A percentile compares a stretch with the other conserved stretches of the same genome.
Conservation (phyloP, 1,140 invertebrate genomes). For the Pteromalus puparum region DNA sequence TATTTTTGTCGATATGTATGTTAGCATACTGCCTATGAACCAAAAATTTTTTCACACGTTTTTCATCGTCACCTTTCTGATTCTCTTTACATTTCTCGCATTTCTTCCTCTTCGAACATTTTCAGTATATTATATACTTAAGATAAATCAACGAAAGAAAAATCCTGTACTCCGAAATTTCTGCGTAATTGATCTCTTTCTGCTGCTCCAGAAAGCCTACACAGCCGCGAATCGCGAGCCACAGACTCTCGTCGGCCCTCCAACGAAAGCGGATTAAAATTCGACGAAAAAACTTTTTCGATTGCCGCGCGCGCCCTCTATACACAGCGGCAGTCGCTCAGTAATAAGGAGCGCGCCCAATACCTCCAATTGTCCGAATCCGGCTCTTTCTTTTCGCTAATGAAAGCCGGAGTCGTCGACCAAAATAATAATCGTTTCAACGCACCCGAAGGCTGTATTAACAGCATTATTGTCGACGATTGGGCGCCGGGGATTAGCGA, state of each 20-base stretch:
- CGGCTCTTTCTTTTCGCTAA: neutral
- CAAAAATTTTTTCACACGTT: neutral
- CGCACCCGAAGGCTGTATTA: neutral
- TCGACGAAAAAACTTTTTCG: neutral
- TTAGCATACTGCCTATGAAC: neutral
- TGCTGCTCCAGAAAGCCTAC: too few relatives aligned
- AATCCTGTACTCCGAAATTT: too few relatives aligned
- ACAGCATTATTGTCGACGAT: neutral
- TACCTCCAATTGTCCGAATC: neutral
- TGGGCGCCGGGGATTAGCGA: conserved; percentile 5
- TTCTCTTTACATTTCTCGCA: too few relatives aligned
- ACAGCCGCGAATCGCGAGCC: too few relatives aligned
- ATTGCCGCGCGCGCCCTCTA: neutral
- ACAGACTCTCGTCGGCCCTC: too few relatives aligned
- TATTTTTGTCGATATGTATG: neutral
- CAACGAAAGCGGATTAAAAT: neutral
- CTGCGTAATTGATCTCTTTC: too few relatives aligned
- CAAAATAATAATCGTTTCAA: conserved; percentile 15
- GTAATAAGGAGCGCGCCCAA: neutral
- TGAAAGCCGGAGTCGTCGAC: neutral
- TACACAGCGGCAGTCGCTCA: neutral
- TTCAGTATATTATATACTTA: too few relatives aligned
- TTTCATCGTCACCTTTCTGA: neutral
- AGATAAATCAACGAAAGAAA: too few relatives aligned
- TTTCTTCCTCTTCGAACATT: too few relatives aligned